Base-by-base conservation (phyloP, 2,797 vertebrate species). In the Botia almorhae region DNA sequence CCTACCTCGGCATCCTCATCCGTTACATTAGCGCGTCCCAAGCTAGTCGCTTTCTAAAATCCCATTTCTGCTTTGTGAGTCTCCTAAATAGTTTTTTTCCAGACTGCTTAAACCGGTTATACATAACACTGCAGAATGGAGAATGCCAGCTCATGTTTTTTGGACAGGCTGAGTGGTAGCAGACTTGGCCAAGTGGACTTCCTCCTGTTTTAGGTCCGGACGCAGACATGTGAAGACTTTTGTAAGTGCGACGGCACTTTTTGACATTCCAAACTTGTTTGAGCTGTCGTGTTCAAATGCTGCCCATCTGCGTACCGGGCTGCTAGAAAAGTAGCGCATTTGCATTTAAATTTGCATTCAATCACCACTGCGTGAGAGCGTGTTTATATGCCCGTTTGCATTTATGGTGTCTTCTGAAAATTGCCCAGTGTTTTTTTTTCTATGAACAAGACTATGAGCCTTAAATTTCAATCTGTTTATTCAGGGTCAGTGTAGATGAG, bases 291-390 rank as follows among this genome's bases (percentile, higher is more conserved):
- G 69, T 81, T 76, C 67, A 71, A 23, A 69, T 26, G 55, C 74
- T 29, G 76, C 85, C 90, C 91, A 91, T 93, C 91, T 90, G 65
- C 29, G 80, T 84, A 83, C 71, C 86, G 82, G 87, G 81, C 89
- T 91, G 91, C 90, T 84, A 85, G 84, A 81, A 89, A 90, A 90
- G 85, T 87, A 84, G 84, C 91, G 84, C 87, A 93, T 94, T 94
- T 91, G 92, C 93, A 93, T 93, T 93, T 93, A 93, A 93, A 93
- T 94, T 92, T 87, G 86, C 88, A 87, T 89, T 92, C 91, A 92
- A 89, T 93, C 92, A 92, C 88, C 67, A 75, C 79, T 82, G 39
- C 84, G 74, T 33, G 91, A 88, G 90, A 67, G 69, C 67, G 67
- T 70, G 76, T 71, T 61, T 68, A 43, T 17, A 50, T 67, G 70